These are phyloP conservation scores for Drosophila barbarae DNA, from an alignment of 2,888 invertebrate genomes.

Conservation along the genomic window DNA sequence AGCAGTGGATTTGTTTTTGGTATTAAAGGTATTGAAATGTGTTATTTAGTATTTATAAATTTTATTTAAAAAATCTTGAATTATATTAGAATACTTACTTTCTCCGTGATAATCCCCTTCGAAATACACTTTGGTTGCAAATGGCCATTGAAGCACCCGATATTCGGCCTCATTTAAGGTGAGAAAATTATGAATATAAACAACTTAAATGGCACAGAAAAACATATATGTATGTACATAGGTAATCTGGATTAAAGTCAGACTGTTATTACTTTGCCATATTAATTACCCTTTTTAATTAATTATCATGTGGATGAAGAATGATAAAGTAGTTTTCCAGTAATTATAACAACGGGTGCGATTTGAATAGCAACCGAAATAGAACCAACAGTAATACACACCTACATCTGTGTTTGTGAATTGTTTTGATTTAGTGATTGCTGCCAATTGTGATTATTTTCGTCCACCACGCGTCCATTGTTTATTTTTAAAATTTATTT, in stretches of 20 bases:
- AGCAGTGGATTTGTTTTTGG: not conserved
- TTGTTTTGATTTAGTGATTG: slow-evolving; percentile 31
- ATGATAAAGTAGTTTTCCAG: slow-evolving; percentile 12
- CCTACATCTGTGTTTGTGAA: not conserved
- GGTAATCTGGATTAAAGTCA: not conserved
- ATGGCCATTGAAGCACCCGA: slow-evolving; percentile 41
- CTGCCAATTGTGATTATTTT: slow-evolving; percentile 21
- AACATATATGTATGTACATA: not conserved
- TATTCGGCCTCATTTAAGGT: slow-evolving; percentile 58
- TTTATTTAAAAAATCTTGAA: not conserved
- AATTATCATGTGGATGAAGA: slow-evolving; percentile 18
- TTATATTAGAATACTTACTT: too few relatives aligned
- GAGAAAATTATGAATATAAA: not conserved
- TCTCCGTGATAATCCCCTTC: not conserved
- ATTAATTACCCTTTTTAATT: slow-evolving; percentile 1
- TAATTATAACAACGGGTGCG: slow-evolving; percentile 7
- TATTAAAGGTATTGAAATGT: not conserved
- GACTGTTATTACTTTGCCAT: not conserved
- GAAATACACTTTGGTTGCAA: slow-evolving; percentile 31
- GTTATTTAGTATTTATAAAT: not conserved
- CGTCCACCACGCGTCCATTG: slow-evolving; percentile 36
- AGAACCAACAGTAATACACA: slow-evolving; percentile 1
- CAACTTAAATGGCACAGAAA: not conserved
- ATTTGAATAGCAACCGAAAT: not conserved
- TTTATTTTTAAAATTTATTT: slow-evolving; percentile 20